These are phyloP conservation scores for Hozukius guyotensis DNA, from an alignment of 2,797 vertebrate genomes.

Conservation along the genomic window DNA sequence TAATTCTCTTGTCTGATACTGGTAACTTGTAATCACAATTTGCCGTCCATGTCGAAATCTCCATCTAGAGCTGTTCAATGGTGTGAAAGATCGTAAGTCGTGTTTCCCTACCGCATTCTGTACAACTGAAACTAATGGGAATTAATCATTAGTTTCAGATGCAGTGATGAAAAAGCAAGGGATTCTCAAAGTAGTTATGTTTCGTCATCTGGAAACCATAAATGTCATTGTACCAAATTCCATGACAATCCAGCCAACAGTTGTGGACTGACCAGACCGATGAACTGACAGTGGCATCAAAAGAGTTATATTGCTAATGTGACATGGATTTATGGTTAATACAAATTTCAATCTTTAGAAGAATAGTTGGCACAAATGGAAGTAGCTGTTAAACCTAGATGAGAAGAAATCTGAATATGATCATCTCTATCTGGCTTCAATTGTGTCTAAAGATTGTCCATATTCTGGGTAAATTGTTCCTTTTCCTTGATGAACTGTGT, in stretches of 20 bases:
- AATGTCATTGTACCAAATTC: neutral
- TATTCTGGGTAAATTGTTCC: neutral
- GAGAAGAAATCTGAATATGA: neutral
- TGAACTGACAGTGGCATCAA: neutral
- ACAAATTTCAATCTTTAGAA: neutral
- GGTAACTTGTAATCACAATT: neutral
- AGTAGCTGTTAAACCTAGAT: too few species aligned
- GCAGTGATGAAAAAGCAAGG: neutral
- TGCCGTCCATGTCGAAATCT: neutral
- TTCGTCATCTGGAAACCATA: neutral
- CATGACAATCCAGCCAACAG: neutral
- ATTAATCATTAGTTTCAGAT: neutral
- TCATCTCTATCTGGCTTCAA: neutral
- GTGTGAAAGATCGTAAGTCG: neutral
- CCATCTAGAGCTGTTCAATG: neutral
- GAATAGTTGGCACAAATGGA: neutral
- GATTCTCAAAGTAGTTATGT: neutral
- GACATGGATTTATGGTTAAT: neutral
- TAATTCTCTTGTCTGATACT: neutral
- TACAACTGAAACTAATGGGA: neutral
- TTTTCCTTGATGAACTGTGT: neutral
- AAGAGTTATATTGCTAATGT: neutral
- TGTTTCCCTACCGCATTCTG: neutral
- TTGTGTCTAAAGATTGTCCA: neutral
- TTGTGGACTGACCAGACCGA: neutral